phyloP scores from a whole-genome alignment of 2,888 invertebrate genomes.

The Hipparchia semele region DNA sequence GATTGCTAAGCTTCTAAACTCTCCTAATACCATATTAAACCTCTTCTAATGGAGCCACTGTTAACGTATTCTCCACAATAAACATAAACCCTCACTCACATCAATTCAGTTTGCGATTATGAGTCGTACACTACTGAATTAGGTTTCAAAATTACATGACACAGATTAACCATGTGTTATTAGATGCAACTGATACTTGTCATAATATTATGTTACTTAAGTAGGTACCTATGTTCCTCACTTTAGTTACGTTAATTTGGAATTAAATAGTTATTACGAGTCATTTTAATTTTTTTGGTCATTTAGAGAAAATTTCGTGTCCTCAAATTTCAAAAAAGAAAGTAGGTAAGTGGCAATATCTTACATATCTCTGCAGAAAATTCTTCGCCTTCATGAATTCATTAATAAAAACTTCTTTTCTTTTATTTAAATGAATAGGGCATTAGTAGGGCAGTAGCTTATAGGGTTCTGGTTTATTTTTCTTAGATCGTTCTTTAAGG shows the following conservation, averaged over 20 bases:
- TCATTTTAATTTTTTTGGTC: too few species aligned
- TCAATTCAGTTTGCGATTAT: not conserved
- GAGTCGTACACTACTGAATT: not conserved
- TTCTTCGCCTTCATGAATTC: too few species aligned
- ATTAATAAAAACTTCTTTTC: too few species aligned
- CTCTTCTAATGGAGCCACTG: conserved; percentile 27
- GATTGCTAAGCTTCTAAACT: conserved; percentile 14
- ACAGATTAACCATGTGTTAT: not conserved
- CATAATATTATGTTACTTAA: not conserved
- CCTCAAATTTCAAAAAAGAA: too few species aligned
- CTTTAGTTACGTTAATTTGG: not conserved
- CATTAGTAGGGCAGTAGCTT: too few species aligned
- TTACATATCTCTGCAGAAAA: too few species aligned
- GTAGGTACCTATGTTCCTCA: not conserved
- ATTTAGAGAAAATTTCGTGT: too few species aligned
- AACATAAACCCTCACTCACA: conserved; percentile 16
- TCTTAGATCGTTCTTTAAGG: too few species aligned
- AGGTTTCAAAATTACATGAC: conserved; percentile 4
- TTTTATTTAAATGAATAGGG: too few species aligned
- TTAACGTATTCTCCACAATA: conserved; percentile 26
- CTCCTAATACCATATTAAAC: conserved; percentile 25
- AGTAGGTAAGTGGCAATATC: too few species aligned
- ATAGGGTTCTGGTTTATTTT: too few species aligned
- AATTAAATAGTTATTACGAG: not conserved
- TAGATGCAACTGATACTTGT: not conserved